Evolutionary conservation across 2,113 vertebrate genomes (phyloP).

Genomic region (Cichladusa arquata): DNA sequence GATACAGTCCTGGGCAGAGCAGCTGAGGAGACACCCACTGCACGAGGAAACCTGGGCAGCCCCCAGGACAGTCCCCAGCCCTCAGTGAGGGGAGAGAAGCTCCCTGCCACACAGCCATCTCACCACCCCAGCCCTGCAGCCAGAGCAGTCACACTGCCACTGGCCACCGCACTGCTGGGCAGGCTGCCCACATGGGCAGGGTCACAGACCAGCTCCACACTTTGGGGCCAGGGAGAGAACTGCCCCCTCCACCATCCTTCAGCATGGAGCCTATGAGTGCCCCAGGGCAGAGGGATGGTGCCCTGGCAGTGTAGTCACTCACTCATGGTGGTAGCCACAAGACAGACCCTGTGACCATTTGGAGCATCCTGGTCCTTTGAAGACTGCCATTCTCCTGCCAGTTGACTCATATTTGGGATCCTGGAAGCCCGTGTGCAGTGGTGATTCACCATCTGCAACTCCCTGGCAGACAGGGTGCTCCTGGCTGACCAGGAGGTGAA

Average conservation of each 20-base stretch:
- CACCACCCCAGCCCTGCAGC: background rate
- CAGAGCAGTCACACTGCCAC: background rate
- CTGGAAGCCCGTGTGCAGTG: background rate
- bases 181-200: background rate
- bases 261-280: accelerated
- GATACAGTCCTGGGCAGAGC: background rate
- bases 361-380: background rate
- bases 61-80: too few relatives aligned
- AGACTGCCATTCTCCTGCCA: background rate
- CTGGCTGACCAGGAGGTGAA: background rate
- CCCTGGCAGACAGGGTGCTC: background rate
- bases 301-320: background rate
- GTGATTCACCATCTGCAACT: slow-evolving; percentile 52
- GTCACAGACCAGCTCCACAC: background rate
- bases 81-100: accelerated
- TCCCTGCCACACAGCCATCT: background rate
- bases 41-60: background rate
- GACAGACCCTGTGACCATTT: accelerated
- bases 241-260: accelerated
- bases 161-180: background rate
- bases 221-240: background rate
- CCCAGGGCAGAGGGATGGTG: accelerated
- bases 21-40: accelerated
- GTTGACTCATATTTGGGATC: background rate
- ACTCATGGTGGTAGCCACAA: accelerated